A percentile compares a stretch with the other conserved stretches of the same genome.
phyloP scores from a whole-genome alignment of 2,113 vertebrate genomes.

The Odocoileus virginianus region DNA sequence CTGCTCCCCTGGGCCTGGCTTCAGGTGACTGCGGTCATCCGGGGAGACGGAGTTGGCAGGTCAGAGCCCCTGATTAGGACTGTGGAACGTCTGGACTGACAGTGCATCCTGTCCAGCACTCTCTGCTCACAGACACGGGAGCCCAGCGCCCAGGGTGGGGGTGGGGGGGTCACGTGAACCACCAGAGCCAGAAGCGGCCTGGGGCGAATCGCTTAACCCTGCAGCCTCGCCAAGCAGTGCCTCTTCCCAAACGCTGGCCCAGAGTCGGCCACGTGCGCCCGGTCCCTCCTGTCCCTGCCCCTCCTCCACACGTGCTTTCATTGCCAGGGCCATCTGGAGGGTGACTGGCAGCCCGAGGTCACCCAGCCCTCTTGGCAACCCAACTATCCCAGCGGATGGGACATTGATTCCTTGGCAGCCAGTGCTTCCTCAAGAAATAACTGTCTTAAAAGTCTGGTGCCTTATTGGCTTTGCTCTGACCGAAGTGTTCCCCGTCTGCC shows the following conservation, averaged over 20 bases:
- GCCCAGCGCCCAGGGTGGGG: background rate
- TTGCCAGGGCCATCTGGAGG: background rate
- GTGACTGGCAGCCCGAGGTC: conserved; percentile 3
- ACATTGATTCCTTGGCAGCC: background rate
- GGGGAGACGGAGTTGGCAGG: background rate
- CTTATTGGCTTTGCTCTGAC: background rate
- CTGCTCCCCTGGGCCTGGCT: background rate
- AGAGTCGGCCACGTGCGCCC: background rate
- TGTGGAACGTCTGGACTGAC: background rate
- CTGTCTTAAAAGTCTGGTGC: background rate
- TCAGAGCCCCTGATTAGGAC: background rate
- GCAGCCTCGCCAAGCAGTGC: fast-evolving
- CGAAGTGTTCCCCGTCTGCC: background rate
- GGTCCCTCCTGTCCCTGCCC: background rate
- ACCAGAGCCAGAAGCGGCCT: background rate
- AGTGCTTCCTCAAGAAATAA: background rate
- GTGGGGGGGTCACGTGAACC: background rate
- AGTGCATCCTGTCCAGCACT: background rate
- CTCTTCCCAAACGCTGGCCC: background rate
- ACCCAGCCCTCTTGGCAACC: conserved; percentile 11
- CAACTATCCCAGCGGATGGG: background rate
- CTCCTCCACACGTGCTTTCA: background rate
- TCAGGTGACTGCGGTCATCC: background rate
- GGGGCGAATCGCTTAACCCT: background rate
- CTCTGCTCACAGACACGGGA: background rate